Percentiles rank a stretch among this genome's conserved stretches.
Evolutionary conservation across 2,888 invertebrate species (phyloP).

Genomic region (Lithophane ornitopus): DNA sequence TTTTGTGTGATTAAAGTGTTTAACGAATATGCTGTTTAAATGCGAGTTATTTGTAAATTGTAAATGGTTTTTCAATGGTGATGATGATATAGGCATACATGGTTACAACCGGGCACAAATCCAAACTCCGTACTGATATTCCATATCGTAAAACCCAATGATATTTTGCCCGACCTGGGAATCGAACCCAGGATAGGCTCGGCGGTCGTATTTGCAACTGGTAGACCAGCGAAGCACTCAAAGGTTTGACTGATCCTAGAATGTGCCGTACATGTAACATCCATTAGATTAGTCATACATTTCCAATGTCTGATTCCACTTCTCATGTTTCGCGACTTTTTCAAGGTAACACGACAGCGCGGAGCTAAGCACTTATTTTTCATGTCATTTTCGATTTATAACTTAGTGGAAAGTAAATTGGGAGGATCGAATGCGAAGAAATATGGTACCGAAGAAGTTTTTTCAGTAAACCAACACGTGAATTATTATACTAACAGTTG

Average conservation of each 20-base stretch:
- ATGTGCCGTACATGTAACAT: conserved; percentile 5
- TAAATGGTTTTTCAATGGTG: background rate
- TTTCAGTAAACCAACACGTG: conserved; percentile 25
- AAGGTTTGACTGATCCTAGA: background rate
- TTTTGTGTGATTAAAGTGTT: conserved; percentile 11
- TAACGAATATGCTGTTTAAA: background rate
- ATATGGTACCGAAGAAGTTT: conserved; percentile 13
- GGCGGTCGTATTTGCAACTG: background rate
- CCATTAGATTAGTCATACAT: conserved; percentile 28
- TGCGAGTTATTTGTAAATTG: background rate
- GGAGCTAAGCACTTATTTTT: conserved; percentile 43
- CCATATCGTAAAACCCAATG: background rate
- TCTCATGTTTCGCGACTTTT: conserved; percentile 24
- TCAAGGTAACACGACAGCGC: conserved; percentile 19
- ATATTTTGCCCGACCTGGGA: background rate
- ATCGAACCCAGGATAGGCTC: background rate
- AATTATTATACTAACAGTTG: conserved; percentile 42
- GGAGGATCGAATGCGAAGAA: conserved; percentile 21
- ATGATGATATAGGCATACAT: background rate
- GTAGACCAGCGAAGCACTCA: background rate
- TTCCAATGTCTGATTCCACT: conserved; percentile 21
- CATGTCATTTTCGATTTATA: conserved; percentile 40
- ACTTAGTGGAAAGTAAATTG: conserved; percentile 26
- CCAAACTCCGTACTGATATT: background rate
- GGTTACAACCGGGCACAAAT: background rate